Conservation (phyloP, 2,113 vertebrate genomes). For the Corydoras sp. region DNA sequence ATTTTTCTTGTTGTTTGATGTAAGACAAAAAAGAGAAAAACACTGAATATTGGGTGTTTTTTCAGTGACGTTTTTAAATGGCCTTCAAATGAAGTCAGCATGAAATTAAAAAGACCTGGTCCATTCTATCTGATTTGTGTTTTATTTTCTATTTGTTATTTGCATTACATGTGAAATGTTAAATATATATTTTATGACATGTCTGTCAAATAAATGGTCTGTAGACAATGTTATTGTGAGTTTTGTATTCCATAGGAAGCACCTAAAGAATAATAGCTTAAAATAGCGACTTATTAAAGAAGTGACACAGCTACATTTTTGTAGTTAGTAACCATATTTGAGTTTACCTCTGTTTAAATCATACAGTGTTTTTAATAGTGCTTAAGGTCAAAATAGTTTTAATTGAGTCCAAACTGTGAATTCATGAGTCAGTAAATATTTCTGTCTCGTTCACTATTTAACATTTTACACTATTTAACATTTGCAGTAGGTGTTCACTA, state of each 20-base stretch:
- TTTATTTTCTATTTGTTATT: slow-evolving; percentile 51
- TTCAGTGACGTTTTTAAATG: slow-evolving; percentile 51
- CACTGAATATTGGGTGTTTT: slow-evolving; percentile 64
- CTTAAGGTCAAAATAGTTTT: too few relatives aligned
- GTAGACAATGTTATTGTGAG: slow-evolving; percentile 51
- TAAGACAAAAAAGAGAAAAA: slow-evolving; percentile 46
- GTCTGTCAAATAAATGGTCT: slow-evolving; percentile 70
- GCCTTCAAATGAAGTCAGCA: slow-evolving; percentile 56
- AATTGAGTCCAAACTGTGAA: too few relatives aligned
- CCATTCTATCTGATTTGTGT: slow-evolving; percentile 39
- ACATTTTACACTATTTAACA: too few relatives aligned
- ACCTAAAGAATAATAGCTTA: too few relatives aligned
- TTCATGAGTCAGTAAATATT: too few relatives aligned
- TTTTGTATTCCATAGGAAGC: background rate
- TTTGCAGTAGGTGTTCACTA: too few relatives aligned
- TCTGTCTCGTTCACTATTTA: too few relatives aligned
- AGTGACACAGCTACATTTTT: too few relatives aligned
- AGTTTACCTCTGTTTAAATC: too few relatives aligned
- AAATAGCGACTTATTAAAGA: too few relatives aligned
- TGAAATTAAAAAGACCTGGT: slow-evolving; percentile 34
- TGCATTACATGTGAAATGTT: slow-evolving; percentile 62
- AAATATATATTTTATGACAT: slow-evolving; percentile 65
- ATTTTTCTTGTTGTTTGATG: slow-evolving; percentile 53
- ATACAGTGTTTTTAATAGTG: too few relatives aligned
- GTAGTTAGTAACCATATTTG: too few relatives aligned